Base-by-base conservation (phyloP, 2,888 invertebrate species). In the Eupithecia inturbata region DNA sequence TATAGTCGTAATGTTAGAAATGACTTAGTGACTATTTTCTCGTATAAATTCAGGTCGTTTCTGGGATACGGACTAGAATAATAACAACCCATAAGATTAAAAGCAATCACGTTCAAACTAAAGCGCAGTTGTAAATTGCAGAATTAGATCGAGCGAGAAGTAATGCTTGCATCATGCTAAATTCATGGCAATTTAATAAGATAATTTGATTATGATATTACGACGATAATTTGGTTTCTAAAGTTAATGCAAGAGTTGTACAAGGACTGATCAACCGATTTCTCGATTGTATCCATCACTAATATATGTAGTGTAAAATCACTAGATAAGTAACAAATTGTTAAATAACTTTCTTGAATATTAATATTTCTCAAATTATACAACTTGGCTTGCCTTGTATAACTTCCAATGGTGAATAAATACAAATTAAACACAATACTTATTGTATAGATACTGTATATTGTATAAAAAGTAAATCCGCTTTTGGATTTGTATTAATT, bases 91-190 rank as follows among this genome's bases (percentile, higher is more conserved):
- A 53, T 53, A 53, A 53, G 7, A 22, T 22, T 53, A 22, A 53
- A 26, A 26, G 57, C 26, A 57, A 57, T 57, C 57, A 14, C 14
- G 26, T 26, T 57, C 26, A 12, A 57, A 57, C 57, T 57, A 57
- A 57, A 57, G 57, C 57, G 22, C n/a, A n/a, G 22, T 74, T 68
- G 28, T 71, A 73, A 69, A 76, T 77, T 67, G 49, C 69, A 53
- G 78, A 78, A 78, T 73, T 73, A 76, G 72, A 74, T 60, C 73
- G 68, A 41, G n/a, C 71, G 62, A 67, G 71, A 74, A 62, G 68
- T 39, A 41, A 70, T 66, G 63, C 72, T 78, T 70, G 70, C 74
- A 77, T 71, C 72, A 72, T 64, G 49, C 31, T 28, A 71, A 66
- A 73, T 72, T 62, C 41, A 73, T 49, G 60, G 53, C 67, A 67